Conservation (phyloP, 2,888 invertebrate genomes). For the Cryptocephalus moraei region DNA sequence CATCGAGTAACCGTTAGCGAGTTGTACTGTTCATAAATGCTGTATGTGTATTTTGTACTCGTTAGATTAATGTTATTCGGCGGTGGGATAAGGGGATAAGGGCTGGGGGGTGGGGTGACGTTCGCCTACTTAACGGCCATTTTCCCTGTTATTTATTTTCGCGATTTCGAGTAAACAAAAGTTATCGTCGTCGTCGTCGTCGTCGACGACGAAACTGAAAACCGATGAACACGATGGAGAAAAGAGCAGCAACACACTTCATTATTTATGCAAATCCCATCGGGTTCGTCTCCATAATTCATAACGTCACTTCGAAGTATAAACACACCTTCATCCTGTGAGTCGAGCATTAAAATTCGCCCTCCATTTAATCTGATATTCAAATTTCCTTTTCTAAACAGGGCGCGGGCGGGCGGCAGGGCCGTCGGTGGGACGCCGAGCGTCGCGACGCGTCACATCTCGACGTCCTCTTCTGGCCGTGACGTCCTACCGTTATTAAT, state of each 20-base stretch:
- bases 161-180: not conserved
- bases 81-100: too few species aligned
- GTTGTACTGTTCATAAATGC: too few species aligned
- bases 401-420: too few species aligned
- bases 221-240: not conserved
- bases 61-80: too few species aligned
- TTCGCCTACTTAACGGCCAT: not conserved
- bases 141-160: not conserved
- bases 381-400: slow-evolving; percentile 4
- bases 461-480: too few species aligned
- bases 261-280: not conserved
- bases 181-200: not conserved
- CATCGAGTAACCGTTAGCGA: too few species aligned
- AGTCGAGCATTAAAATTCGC: slow-evolving; percentile 3
- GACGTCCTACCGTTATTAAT: too few species aligned
- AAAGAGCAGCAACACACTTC: not conserved
- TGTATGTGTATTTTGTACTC: too few species aligned
- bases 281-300: not conserved
- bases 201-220: not conserved
- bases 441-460: too few species aligned
- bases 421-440: too few species aligned
- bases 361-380: slow-evolving; percentile 6
- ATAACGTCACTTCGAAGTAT: not conserved
- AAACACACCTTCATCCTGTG: not conserved
- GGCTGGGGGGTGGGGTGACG: too few species aligned